These are phyloP conservation scores for Lynx canadensis DNA, from an alignment of 2,113 vertebrate species.

Conservation along the genomic window DNA sequence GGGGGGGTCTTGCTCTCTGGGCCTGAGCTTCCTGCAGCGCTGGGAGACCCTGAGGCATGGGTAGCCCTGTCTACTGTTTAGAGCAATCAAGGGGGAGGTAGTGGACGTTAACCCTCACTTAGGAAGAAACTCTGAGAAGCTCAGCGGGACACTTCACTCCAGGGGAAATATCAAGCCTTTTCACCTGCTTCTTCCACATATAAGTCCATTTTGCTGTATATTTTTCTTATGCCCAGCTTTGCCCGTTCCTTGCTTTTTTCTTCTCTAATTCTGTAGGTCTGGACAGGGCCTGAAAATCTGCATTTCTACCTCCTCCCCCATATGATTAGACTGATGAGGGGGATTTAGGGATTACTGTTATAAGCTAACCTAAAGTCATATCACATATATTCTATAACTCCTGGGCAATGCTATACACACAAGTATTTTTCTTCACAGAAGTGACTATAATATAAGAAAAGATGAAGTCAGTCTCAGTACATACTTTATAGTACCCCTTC, in stretches of 20 bases:
- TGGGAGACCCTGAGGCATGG: not conserved
- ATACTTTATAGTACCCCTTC: not conserved
- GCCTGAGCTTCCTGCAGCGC: not conserved
- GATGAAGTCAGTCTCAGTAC: not conserved
- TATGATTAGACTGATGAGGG: not conserved
- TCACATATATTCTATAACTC: not conserved
- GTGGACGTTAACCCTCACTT: accelerated
- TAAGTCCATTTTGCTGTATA: not conserved
- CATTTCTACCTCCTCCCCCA: not conserved
- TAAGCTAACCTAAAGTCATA: not conserved
- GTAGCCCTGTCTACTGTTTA: not conserved
- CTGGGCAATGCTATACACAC: not conserved
- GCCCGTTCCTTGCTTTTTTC: not conserved
- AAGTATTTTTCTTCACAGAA: not conserved
- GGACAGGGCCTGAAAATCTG: not conserved
- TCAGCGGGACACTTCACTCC: not conserved
- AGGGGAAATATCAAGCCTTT: not conserved
- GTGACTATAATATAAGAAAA: not conserved
- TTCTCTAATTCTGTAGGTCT: not conserved
- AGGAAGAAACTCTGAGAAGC: not conserved
- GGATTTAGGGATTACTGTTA: not conserved
- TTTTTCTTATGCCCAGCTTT: not conserved
- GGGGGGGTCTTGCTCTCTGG: not conserved
- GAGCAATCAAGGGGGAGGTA: not conserved
- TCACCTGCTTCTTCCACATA: not conserved